Conservation (phyloP, 2,888 invertebrate species). For the Tetheella fluctuosa region DNA sequence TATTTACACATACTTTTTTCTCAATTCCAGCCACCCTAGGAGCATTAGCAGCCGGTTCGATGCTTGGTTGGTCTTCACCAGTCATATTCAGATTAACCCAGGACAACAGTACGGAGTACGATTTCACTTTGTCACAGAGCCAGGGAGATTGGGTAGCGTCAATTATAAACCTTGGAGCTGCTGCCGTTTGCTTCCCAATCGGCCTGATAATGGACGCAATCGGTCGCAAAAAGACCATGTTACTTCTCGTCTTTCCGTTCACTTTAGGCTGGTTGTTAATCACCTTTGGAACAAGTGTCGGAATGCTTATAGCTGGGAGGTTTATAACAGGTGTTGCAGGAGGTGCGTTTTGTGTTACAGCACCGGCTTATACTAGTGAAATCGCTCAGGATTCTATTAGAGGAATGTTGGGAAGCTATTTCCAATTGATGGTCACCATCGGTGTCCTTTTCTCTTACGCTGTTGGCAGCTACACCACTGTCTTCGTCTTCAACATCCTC, state of each 20-base stretch:
- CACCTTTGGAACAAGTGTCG: constrained; percentile 86
- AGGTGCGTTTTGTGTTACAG: constrained; percentile 92
- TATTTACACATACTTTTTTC: no score
- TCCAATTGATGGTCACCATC: constrained; percentile 92
- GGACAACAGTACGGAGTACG: constrained; percentile 75
- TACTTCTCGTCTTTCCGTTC: constrained; percentile 87
- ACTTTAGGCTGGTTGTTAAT: constrained; percentile 89
- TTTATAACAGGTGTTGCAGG: constrained; percentile 89
- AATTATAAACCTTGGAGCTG: constrained; percentile 89
- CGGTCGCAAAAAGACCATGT: constrained; percentile 89
- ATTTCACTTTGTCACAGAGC: constrained; percentile 74
- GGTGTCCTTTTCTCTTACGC: constrained; percentile 92
- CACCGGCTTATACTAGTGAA: constrained; percentile 94
- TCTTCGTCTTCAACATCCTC: constrained; percentile 86
- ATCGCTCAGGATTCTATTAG: constrained; percentile 92
- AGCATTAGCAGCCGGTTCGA: constrained; percentile 89
- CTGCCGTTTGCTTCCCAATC: constrained; percentile 88
- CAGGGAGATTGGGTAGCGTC: constrained; percentile 90
- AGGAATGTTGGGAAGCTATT: constrained; percentile 93
- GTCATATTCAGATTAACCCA: constrained; percentile 80
- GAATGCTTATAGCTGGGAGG: constrained; percentile 86
- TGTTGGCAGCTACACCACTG: constrained; percentile 85
- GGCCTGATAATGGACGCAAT: constrained; percentile 87
- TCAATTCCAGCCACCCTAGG: constrained; percentile 88
- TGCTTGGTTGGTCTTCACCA: constrained; percentile 91